A percentile compares a stretch with the other conserved stretches of the same genome.
Conservation (phyloP, 2,888 invertebrate genomes). For the Caenorhabditis auriculariae region DNA sequence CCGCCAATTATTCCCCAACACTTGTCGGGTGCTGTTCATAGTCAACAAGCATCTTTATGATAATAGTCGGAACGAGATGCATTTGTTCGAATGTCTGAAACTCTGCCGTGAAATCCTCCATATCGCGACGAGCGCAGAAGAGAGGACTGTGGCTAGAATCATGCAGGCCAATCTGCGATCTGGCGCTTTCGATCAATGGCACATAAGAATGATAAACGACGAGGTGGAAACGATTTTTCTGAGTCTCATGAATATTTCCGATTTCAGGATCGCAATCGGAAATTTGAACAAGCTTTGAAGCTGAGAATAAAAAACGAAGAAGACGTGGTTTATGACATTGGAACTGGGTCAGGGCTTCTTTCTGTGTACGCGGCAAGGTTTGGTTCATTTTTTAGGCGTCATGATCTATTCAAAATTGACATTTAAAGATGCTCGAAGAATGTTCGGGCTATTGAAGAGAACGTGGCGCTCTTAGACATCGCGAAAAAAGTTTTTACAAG, state of each 20-base stretch:
- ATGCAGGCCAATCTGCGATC: slow-evolving; percentile 15
- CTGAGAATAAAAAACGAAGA: slow-evolving; percentile 11
- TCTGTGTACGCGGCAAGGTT: slow-evolving; percentile 27
- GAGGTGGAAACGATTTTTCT: too few relatives aligned
- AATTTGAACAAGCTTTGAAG: neutral
- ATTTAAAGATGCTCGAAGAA: slow-evolving; percentile 14
- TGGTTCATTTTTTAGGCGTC: slow-evolving; percentile 3
- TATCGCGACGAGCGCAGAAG: too few relatives aligned
- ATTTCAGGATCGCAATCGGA: neutral
- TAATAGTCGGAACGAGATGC: too few relatives aligned
- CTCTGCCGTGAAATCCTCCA: too few relatives aligned
- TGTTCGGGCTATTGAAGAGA: slow-evolving; percentile 28
- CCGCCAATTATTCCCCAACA: too few relatives aligned
- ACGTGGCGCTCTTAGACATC: slow-evolving; percentile 6
- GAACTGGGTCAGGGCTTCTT: slow-evolving; percentile 34
- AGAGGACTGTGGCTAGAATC: too few relatives aligned
- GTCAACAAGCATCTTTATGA: too few relatives aligned
- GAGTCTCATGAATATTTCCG: too few relatives aligned
- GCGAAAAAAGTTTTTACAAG: slow-evolving; percentile 16
- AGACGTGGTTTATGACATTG: slow-evolving; percentile 33
- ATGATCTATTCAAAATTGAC: too few relatives aligned
- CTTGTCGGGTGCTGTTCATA: too few relatives aligned
- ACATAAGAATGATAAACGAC: slow-evolving; percentile 41
- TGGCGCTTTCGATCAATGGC: slow-evolving; percentile 28
- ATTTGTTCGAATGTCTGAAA: too few relatives aligned